These are phyloP conservation scores for Cheiracanthium punctorium DNA, from an alignment of 2,888 invertebrate genomes.

Conservation along the genomic window DNA sequence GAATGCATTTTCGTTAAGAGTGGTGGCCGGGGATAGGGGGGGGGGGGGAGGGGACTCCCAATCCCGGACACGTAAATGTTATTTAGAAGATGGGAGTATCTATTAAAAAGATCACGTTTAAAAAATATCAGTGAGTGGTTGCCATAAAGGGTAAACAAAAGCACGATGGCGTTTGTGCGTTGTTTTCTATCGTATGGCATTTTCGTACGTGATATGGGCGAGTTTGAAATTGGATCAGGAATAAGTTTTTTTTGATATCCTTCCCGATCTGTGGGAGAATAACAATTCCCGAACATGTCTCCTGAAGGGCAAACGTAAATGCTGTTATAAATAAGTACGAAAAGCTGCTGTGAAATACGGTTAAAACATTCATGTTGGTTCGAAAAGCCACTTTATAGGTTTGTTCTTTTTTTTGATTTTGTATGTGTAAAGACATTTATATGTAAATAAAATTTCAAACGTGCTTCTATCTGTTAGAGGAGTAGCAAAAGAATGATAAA, in stretches of 20 bases:
- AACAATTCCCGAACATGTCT: neutral
- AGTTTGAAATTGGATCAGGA: neutral
- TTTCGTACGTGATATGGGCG: neutral
- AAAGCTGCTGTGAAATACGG: too few relatives aligned
- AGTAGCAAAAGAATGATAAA: too few relatives aligned
- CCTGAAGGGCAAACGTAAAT: neutral
- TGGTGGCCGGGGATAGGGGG: too few relatives aligned
- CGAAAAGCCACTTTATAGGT: too few relatives aligned
- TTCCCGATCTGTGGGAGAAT: neutral
- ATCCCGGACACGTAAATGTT: neutral
- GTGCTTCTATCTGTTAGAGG: too few relatives aligned
- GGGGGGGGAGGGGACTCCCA: too few relatives aligned
- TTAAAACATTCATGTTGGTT: too few relatives aligned
- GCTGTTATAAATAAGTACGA: neutral
- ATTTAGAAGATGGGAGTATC: neutral
- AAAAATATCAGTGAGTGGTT: neutral
- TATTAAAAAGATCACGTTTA: slow-evolving; percentile 17
- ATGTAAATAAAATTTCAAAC: too few relatives aligned
- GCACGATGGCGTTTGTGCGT: neutral
- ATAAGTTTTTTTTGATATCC: neutral
- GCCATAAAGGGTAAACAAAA: neutral
- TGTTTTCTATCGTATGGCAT: too few relatives aligned
- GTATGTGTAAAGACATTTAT: too few relatives aligned
- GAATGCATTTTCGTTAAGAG: neutral
- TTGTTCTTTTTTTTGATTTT: too few relatives aligned